These are phyloP conservation scores for Salminus brasiliensis DNA, from an alignment of 2,113 vertebrate species.

Conservation along the genomic window DNA sequence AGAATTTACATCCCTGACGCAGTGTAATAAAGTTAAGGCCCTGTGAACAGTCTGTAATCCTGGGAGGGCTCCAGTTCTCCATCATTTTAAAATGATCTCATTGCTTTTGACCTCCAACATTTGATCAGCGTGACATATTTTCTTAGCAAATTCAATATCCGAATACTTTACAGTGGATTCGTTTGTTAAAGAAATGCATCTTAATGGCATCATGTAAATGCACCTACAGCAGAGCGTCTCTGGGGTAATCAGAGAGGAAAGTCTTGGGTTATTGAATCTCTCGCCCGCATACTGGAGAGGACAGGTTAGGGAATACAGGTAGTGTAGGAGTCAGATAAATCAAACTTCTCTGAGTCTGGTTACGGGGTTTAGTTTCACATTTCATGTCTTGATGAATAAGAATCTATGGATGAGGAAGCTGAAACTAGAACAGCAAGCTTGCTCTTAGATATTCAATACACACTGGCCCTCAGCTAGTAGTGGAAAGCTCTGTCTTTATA, in stretches of 20 bases:
- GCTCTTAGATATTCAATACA: neutral
- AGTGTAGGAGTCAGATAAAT: neutral
- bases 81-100: conserved; percentile 11
- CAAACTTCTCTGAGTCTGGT: neutral
- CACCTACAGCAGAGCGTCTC: conserved; percentile 23
- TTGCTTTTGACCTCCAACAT: neutral
- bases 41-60: neutral
- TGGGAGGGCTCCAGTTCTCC: neutral
- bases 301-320: neutral
- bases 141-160: conserved; percentile 33
- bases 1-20: neutral
- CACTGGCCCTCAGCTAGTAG: neutral
- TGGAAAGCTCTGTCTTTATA: neutral
- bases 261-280: neutral
- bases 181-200: conserved; percentile 10
- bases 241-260: neutral
- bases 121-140: conserved; percentile 24
- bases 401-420: neutral
- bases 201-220: conserved; percentile 31
- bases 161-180: conserved; percentile 22
- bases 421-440: neutral
- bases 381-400: neutral
- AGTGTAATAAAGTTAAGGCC: neutral
- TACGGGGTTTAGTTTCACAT: neutral
- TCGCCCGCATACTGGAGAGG: neutral